A percentile compares a stretch with the other conserved stretches of the same genome.
phyloP scores from a whole-genome alignment of 2,113 vertebrate species.

The Petroica traversi region DNA sequence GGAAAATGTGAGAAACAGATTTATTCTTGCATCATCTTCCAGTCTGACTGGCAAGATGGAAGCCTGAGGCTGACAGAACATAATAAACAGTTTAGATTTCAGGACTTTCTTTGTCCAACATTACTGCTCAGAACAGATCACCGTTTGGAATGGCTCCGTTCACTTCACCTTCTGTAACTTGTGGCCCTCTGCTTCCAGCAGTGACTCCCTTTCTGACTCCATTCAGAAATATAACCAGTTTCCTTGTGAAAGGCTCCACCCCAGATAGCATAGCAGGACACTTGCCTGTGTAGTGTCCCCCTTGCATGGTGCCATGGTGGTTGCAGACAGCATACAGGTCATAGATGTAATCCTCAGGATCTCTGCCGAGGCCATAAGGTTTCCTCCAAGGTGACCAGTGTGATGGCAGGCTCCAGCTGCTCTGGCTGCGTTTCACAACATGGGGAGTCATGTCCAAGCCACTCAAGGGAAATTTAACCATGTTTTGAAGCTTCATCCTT shows the following conservation, averaged over 20 bases:
- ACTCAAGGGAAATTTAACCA: slow-evolving; percentile 90
- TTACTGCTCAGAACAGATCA: background rate
- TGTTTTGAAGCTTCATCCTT: slow-evolving; percentile 93
- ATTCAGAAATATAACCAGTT: background rate
- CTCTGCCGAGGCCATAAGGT: slow-evolving; percentile 88
- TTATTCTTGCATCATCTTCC: background rate
- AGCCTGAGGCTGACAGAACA: background rate
- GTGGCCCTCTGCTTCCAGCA: background rate
- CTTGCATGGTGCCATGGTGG: slow-evolving; percentile 97
- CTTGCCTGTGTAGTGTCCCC: slow-evolving; percentile 95
- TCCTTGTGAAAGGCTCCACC: background rate
- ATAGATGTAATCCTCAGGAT: slow-evolving; percentile 94
- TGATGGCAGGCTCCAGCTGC: slow-evolving; percentile 94
- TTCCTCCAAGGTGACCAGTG: slow-evolving; percentile 95
- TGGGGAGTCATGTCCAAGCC: slow-evolving; percentile 97
- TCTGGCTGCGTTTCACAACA: slow-evolving; percentile 94
- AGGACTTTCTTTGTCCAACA: background rate
- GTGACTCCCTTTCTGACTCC: background rate
- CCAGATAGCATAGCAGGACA: background rate
- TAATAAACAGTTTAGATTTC: background rate
- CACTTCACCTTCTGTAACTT: background rate
- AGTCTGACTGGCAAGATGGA: background rate
- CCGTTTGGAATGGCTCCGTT: background rate
- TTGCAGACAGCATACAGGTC: slow-evolving; percentile 97
- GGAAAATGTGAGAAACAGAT: background rate